These are phyloP conservation scores for Grammomys surdaster DNA, from an alignment of 2,113 vertebrate species.

Conservation along the genomic window DNA sequence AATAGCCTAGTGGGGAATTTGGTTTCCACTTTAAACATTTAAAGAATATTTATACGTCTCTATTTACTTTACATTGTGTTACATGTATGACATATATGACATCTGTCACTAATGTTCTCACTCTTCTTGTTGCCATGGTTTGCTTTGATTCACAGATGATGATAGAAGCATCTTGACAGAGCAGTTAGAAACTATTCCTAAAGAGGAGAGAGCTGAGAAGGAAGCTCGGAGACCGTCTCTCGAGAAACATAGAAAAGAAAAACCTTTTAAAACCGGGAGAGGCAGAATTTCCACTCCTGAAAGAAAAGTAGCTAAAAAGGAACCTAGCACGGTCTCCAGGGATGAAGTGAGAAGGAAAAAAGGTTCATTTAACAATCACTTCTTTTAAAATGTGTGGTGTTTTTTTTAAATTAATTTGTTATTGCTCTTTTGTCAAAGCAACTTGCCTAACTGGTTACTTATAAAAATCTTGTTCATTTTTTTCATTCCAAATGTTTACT, in stretches of 20 bases:
- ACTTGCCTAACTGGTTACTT: constrained; percentile 72
- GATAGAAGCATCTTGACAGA: constrained; percentile 97
- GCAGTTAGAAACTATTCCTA: constrained; percentile 95
- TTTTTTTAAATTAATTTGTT: constrained; percentile 58
- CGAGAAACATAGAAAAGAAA: constrained; percentile 95
- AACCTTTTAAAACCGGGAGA: constrained; percentile 91
- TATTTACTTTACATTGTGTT: constrained; percentile 74
- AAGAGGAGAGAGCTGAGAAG: constrained; percentile 90
- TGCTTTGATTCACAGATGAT: constrained; percentile 94
- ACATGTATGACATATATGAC: constrained; percentile 32
- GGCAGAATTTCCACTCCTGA: constrained; percentile 97
- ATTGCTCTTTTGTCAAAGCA: constrained; percentile 75
- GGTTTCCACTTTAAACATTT: constrained; percentile 55
- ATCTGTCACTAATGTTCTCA: constrained; percentile 85
- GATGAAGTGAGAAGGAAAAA: constrained; percentile 99
- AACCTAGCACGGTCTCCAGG: constrained; percentile 94
- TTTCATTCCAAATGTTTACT: constrained; percentile 83
- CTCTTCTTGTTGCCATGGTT: constrained; percentile 87
- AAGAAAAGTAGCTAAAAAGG: constrained; percentile 96
- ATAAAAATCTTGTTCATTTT: constrained; percentile 69
- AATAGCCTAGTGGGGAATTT: constrained; percentile 71
- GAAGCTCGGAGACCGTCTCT: constrained; percentile 90
- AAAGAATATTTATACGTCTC: background rate
- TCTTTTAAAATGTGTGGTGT: constrained; percentile 71
- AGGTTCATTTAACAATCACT: constrained; percentile 93